Base-by-base conservation (phyloP, 1,140 invertebrate species). In the Drosophila repletoides region DNA sequence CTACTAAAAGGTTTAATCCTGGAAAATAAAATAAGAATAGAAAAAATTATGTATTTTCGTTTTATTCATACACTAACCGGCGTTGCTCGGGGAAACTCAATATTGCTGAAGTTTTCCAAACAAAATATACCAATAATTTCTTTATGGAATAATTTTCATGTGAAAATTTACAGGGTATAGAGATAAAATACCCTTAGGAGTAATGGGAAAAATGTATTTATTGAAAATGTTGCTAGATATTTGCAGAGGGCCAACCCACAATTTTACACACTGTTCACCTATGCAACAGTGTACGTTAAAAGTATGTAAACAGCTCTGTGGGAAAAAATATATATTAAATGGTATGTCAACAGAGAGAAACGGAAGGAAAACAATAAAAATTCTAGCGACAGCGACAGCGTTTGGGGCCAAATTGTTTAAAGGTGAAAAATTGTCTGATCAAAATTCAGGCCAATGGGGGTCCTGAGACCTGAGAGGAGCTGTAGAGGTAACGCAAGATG, bases 251-350 rank as follows among this genome's bases (percentile, higher is more conserved):
- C 5, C 22, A 38, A 46, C 12, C 31, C 22, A n/a, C n/a, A n/a
- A n/a, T n/a, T n/a, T n/a, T n/a, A n/a, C n/a, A n/a, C n/a, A 14
- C 9, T 10, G 21, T 21, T 24, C 4, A 26, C 9, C 22, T 40
- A n/a, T 7, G 34, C 17, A 46, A 41, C 34, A 24, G 2, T 43
- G 38, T 14, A 22, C 33, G 28, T 33, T 29, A 40, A 45, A 48
- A 52, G 51, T 55, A 28, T 55, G 38, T 6, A 56, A 38, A 17
- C 14, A 49, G 48, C 56, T 19, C 28, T 10, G 28, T n/a, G 5
- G 21, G 33, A 72, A 61, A n/a, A n/a, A n/a, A n/a, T n/a, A 59
- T 67, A 81, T 36, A 80, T 80, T 71, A 79, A 61, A 63, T 70
- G 64, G 45, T 33, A 24, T 66, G 75, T 74, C 75, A 74, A 73